A percentile compares a stretch with the other conserved stretches of the same genome.
Evolutionary conservation across 2,797 vertebrate species (phyloP).

Genomic region (Halcyon chelicuti): DNA sequence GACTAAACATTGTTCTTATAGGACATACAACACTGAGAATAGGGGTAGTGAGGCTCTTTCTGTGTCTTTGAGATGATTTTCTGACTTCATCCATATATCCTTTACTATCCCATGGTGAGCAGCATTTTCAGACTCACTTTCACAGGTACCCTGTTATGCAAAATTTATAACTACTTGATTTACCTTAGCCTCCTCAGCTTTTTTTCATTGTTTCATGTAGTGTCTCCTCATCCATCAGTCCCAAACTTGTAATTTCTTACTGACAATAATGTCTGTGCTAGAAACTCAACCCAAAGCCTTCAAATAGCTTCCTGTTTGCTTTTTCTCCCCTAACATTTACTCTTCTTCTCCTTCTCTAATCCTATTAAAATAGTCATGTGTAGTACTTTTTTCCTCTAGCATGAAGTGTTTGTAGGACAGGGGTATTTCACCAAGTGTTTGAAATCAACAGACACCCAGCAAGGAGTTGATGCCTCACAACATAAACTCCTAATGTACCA

Average conservation of each 20-base stretch:
- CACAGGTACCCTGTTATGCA: neutral
- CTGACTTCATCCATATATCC: neutral
- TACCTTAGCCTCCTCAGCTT: neutral
- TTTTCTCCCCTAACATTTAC: neutral
- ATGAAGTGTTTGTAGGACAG: neutral
- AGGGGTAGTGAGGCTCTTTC: neutral
- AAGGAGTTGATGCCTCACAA: neutral
- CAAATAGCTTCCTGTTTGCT: neutral
- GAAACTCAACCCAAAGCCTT: neutral
- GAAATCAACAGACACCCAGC: neutral
- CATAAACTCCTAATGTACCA: neutral
- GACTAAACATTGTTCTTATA: neutral
- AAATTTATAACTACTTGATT: neutral
- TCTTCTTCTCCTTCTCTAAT: neutral
- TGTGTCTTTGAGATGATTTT: neutral
- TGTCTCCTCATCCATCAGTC: neutral
- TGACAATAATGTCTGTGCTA: neutral
- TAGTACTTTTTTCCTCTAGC: neutral
- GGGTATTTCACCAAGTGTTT: neutral
- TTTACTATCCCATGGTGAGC: neutral
- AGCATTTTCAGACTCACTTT: neutral
- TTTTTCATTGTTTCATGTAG: neutral
- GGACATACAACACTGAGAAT: neutral
- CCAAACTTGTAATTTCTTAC: neutral
- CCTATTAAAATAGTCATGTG: neutral